Evolutionary conservation across 2,797 vertebrate species (phyloP).

Genomic region (Bradypodion pumilum): DNA sequence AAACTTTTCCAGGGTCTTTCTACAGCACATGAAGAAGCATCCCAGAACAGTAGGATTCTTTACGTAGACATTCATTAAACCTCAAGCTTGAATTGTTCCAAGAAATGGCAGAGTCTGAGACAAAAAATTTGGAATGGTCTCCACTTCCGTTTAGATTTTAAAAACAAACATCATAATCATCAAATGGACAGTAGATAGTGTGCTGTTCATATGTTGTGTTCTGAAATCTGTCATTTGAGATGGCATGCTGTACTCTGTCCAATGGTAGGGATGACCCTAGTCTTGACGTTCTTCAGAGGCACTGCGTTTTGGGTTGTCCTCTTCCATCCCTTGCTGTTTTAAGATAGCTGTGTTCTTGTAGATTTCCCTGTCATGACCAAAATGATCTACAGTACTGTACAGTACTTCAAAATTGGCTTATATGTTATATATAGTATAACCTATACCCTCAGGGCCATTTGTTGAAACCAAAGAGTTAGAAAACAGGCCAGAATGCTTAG

Average conservation of each 20-base stretch:
- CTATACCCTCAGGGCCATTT: too few relatives aligned
- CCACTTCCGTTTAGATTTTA: background rate
- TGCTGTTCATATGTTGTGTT: background rate
- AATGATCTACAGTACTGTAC: too few relatives aligned
- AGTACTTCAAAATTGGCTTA: too few relatives aligned
- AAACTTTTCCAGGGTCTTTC: background rate
- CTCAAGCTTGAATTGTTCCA: background rate
- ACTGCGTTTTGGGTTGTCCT: too few relatives aligned
- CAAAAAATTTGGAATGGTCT: background rate
- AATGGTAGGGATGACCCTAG: too few relatives aligned
- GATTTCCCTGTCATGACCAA: too few relatives aligned
- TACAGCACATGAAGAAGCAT: background rate
- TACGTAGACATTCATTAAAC: background rate
- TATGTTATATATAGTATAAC: too few relatives aligned
- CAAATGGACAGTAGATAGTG: background rate
- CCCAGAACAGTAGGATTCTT: accelerated
- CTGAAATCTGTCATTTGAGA: background rate
- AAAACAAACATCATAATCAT: background rate
- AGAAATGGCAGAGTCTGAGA: background rate
- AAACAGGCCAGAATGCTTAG: background rate
- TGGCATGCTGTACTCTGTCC: too few relatives aligned
- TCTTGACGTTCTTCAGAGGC: too few relatives aligned
- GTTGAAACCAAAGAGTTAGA: too few relatives aligned
- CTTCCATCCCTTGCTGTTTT: too few relatives aligned
- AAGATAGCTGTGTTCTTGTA: too few relatives aligned